Percentiles rank a stretch among this genome's conserved stretches.
Evolutionary conservation across 2,888 invertebrate genomes (phyloP).

Genomic region (Drepana falcataria): DNA sequence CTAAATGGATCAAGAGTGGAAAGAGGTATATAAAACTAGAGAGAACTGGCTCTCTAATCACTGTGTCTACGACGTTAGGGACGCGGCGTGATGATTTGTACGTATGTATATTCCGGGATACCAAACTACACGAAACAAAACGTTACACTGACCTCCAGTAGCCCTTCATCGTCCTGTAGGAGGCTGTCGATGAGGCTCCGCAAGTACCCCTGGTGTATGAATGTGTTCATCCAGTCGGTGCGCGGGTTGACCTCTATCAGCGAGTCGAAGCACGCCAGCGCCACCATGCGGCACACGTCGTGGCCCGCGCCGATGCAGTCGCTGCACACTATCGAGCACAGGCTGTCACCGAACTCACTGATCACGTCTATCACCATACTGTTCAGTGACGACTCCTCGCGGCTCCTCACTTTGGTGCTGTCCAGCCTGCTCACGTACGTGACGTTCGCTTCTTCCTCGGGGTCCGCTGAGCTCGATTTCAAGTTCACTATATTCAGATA

Average conservation of each 20-base stretch:
- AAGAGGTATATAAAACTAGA: too few relatives aligned
- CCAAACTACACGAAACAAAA: background rate
- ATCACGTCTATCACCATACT: slow-evolving; percentile 73
- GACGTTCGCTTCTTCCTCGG: slow-evolving; percentile 53
- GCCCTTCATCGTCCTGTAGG: slow-evolving; percentile 84
- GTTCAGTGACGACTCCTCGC: slow-evolving; percentile 57
- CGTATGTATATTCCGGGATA: too few relatives aligned
- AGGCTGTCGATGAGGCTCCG: slow-evolving; percentile 90
- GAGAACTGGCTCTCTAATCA: too few relatives aligned
- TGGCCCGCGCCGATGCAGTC: slow-evolving; percentile 91
- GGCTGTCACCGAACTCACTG: slow-evolving; percentile 86
- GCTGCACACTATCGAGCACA: slow-evolving; percentile 88
- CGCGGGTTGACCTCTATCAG: slow-evolving; percentile 86
- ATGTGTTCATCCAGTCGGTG: slow-evolving; percentile 71
- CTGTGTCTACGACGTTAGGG: too few relatives aligned
- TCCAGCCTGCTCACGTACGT: slow-evolving; percentile 84
- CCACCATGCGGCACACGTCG: slow-evolving; percentile 93
- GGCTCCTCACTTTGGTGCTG: slow-evolving; percentile 60
- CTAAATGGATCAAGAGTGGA: too few relatives aligned
- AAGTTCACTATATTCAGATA: slow-evolving; percentile 86
- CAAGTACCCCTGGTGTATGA: slow-evolving; percentile 82
- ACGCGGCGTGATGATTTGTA: too few relatives aligned
- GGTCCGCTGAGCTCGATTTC: slow-evolving; percentile 59
- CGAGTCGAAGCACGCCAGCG: slow-evolving; percentile 89
- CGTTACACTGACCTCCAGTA: slow-evolving; percentile 64